Evolutionary conservation across 2,113 vertebrate species (phyloP).

Genomic region (Megaceryle maxima): DNA sequence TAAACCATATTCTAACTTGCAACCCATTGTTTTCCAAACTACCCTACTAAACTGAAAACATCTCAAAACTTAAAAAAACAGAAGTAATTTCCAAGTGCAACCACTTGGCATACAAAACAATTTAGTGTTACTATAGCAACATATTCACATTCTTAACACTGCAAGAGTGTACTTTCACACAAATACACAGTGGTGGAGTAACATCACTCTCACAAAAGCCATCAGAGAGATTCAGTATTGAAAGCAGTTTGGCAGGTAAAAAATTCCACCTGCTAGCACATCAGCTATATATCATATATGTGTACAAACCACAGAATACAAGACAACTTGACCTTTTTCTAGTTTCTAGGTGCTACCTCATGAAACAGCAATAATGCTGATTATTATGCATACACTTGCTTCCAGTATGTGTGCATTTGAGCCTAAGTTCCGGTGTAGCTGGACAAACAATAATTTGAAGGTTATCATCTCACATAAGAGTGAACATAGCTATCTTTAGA

Average conservation of each 20-base stretch:
- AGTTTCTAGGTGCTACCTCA: neutral
- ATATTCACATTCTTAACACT: neutral
- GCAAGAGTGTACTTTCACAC: neutral
- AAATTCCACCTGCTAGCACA: no score
- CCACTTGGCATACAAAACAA: no score
- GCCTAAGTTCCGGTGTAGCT: neutral
- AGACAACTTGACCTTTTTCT: neutral
- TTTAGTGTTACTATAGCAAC: neutral
- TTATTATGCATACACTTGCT: neutral
- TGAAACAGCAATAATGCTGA: neutral
- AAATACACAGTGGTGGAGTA: neutral
- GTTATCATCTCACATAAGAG: neutral
- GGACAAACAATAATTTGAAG: neutral
- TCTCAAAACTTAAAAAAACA: neutral
- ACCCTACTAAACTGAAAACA: neutral
- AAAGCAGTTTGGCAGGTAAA: neutral
- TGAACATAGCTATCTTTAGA: neutral
- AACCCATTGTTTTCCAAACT: neutral
- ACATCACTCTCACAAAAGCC: neutral
- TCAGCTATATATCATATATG: accelerated
- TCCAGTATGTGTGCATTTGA: neutral
- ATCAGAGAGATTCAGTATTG: neutral
- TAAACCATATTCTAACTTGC: neutral
- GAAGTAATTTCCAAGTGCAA: neutral
- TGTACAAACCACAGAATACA: accelerated